A percentile compares a stretch with the other conserved stretches of the same genome.
phyloP scores from a whole-genome alignment of 1,140 invertebrate genomes.

The Dendroctonus valens region DNA sequence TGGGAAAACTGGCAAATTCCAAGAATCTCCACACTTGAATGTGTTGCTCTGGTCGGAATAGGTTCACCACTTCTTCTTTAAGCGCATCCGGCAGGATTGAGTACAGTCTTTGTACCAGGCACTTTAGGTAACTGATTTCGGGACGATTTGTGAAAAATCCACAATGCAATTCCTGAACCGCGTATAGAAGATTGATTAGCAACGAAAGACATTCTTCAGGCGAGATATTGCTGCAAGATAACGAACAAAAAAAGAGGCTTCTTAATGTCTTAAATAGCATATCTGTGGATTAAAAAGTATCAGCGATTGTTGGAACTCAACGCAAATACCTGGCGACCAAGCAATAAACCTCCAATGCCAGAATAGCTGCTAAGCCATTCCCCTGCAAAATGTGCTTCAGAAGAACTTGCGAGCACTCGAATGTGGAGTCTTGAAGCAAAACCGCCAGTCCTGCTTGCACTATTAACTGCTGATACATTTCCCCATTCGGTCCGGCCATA shows the following conservation, averaged over 20 bases:
- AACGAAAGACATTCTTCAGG: constrained; percentile 6
- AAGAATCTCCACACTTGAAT: constrained; percentile 21
- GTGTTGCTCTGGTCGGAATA: constrained; percentile 6
- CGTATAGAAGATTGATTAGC: constrained; percentile 19
- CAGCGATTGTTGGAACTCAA: no score
- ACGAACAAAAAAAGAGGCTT: not conserved
- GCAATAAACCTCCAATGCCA: constrained; percentile 14
- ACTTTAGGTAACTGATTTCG: constrained; percentile 13
- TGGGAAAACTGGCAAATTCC: constrained; percentile 3
- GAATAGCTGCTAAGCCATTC: constrained; percentile 7
- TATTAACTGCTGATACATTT: constrained; percentile 13
- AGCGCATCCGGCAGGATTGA: constrained; percentile 5
- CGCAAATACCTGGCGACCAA: constrained; percentile 12
- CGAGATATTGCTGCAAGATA: constrained; percentile 18
- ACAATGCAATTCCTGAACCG: constrained; percentile 1
- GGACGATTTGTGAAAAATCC: constrained; percentile 19
- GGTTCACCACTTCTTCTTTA: constrained; percentile 17
- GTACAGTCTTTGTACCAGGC: constrained; percentile 16
- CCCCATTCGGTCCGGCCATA: not conserved
- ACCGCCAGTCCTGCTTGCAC: constrained; percentile 8
- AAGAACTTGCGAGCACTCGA: not conserved
- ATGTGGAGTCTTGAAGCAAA: constrained; percentile 12
- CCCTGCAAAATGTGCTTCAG: constrained; percentile 19
- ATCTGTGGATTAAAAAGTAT: not conserved
- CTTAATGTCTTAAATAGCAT: not conserved